phyloP scores from a whole-genome alignment of 2,888 invertebrate species.

The Dolomedes plantarius region DNA sequence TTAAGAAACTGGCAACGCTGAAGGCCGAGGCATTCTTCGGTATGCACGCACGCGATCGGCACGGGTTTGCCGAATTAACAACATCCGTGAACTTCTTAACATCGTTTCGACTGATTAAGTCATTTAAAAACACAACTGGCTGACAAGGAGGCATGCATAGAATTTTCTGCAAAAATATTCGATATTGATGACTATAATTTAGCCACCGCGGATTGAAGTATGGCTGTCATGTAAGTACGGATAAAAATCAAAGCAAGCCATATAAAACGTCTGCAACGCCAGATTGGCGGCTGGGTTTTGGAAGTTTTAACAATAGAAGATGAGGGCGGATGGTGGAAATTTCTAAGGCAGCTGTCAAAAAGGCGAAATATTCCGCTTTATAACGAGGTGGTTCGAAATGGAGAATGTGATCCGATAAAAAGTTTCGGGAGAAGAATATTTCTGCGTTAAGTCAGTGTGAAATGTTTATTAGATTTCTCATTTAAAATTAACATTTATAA shows the following conservation, averaged over 20 bases:
- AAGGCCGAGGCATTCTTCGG: background rate
- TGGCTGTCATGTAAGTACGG: background rate
- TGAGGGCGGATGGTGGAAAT: background rate
- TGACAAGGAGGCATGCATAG: background rate
- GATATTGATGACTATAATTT: background rate
- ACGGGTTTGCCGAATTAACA: background rate
- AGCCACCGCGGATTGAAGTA: background rate
- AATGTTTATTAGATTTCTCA: too few relatives aligned
- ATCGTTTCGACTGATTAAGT: conserved; percentile 9
- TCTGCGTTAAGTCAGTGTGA: too few relatives aligned
- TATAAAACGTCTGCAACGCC: background rate
- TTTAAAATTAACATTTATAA: too few relatives aligned
- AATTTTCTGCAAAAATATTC: background rate
- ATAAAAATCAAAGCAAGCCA: background rate
- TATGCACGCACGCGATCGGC: background rate
- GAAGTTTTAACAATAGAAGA: background rate
- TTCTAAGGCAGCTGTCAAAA: background rate
- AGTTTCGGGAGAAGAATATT: too few relatives aligned
- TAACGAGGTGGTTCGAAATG: too few relatives aligned
- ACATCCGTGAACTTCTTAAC: background rate
- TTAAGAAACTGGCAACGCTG: background rate
- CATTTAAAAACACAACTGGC: background rate
- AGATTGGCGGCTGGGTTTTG: background rate
- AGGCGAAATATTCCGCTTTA: too few relatives aligned
- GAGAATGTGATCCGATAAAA: too few relatives aligned